phyloP scores from a whole-genome alignment of 2,888 invertebrate species.

The Microctonus hyperodae region DNA sequence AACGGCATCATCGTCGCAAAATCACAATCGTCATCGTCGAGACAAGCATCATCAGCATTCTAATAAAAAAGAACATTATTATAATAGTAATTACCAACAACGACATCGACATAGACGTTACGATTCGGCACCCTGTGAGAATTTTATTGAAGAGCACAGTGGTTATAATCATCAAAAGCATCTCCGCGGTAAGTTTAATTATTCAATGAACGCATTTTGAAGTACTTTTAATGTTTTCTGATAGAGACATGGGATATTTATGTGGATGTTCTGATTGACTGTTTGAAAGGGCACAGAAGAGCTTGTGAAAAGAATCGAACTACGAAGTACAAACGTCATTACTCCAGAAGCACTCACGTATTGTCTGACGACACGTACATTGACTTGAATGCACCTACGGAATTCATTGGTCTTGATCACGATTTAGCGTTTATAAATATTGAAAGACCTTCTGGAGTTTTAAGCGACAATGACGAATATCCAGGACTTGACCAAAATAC shows the following conservation, averaged over 20 bases:
- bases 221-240: too few species aligned
- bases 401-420: constrained; percentile 57
- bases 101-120: constrained; percentile 51
- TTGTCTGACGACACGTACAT: constrained; percentile 47
- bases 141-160: constrained; percentile 47
- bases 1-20: constrained; percentile 62
- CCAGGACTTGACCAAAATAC: constrained; percentile 59
- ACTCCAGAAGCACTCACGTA: constrained; percentile 52
- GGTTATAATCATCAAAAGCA: constrained; percentile 39
- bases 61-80: constrained; percentile 45
- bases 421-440: constrained; percentile 55
- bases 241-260: not conserved
- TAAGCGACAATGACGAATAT: constrained; percentile 54
- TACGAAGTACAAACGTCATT: constrained; percentile 51
- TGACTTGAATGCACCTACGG: constrained; percentile 53
- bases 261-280: constrained; percentile 3
- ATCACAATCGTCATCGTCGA: constrained; percentile 54
- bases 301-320: constrained; percentile 55
- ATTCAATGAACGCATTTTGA: not conserved
- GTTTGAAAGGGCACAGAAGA: constrained; percentile 51
- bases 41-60: constrained; percentile 50
- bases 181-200: constrained; percentile 43
- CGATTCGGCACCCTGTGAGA: constrained; percentile 58
- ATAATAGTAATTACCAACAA: constrained; percentile 40
- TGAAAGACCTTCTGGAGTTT: constrained; percentile 50